Evolutionary conservation across 92 coral and sea anemone genomes (phyloP).

Genomic region (Phenganax stokvisi): DNA sequence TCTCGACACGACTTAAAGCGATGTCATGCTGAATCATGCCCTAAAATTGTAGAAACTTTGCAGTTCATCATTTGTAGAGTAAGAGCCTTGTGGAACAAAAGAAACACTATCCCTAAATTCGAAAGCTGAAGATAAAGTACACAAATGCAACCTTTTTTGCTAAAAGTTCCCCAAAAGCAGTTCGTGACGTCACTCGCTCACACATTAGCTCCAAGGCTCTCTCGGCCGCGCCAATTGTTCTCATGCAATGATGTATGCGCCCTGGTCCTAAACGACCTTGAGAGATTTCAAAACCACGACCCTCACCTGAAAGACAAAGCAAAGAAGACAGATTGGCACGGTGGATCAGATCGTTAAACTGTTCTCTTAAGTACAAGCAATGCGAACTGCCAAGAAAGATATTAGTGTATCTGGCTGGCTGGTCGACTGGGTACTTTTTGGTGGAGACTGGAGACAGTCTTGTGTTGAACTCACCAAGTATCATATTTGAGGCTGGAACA

Average conservation of each 20-base stretch:
- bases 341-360: too few relatives aligned
- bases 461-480: slow-evolving; percentile 60
- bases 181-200: slow-evolving; percentile 71
- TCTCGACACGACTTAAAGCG: slow-evolving; percentile 79
- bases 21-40: slow-evolving; percentile 93
- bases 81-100: neutral
- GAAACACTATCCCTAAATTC: neutral
- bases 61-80: neutral
- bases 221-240: slow-evolving; percentile 78
- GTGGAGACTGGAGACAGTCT: neutral
- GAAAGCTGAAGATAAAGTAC: neutral
- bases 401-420: neutral
- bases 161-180: slow-evolving; percentile 78
- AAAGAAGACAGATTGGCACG: neutral
- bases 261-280: slow-evolving; percentile 99
- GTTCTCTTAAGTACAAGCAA: too few relatives aligned
- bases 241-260: slow-evolving; percentile 95
- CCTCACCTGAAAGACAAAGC: slow-evolving; percentile 62
- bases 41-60: slow-evolving; percentile 32
- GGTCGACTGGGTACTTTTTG: neutral
- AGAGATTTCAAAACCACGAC: slow-evolving; percentile 98
- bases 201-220: slow-evolving; percentile 76
- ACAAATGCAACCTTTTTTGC: slow-evolving; percentile 72
- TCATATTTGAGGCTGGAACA: slow-evolving; percentile 79
- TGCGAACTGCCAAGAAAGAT: too few relatives aligned